phyloP scores from a whole-genome alignment of 2,113 vertebrate genomes.

The Ranitomeya variabilis region DNA sequence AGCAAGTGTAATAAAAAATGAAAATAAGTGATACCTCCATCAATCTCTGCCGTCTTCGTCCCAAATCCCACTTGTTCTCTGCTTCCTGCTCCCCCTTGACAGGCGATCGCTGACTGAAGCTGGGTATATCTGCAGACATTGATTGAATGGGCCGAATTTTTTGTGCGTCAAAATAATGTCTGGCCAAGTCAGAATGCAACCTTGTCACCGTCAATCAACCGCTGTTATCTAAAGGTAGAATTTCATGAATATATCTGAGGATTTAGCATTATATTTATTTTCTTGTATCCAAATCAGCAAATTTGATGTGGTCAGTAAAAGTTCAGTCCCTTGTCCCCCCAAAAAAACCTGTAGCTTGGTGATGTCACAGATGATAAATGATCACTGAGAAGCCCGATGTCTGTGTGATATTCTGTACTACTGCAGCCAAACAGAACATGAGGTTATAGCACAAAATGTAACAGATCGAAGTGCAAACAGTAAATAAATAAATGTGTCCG shows the following conservation, averaged over 20 bases:
- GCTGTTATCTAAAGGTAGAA: background rate
- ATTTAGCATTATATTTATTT: background rate
- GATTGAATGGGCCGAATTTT: too few relatives aligned
- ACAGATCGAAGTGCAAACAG: background rate
- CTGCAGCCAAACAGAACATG: constrained; percentile 6
- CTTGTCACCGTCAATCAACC: too few relatives aligned
- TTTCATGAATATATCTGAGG: background rate
- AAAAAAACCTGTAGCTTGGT: background rate
- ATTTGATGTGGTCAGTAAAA: background rate
- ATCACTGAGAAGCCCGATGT: background rate
- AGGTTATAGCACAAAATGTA: background rate
- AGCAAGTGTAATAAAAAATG: too few relatives aligned
- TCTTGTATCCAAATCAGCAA: background rate
- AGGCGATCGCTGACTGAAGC: too few relatives aligned
- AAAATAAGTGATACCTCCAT: too few relatives aligned
- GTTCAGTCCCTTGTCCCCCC: background rate
- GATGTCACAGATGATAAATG: constrained; percentile 8
- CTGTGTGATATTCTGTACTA: background rate
- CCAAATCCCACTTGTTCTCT: too few relatives aligned
- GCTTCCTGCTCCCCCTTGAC: too few relatives aligned
- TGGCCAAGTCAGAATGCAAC: too few relatives aligned
- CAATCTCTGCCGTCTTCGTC: too few relatives aligned
- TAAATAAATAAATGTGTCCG: background rate
- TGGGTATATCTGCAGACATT: too few relatives aligned
- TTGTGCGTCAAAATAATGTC: too few relatives aligned